phyloP scores from a whole-genome alignment of 92 coral and sea anemone genomes.

The Parazoanthus darwini region DNA sequence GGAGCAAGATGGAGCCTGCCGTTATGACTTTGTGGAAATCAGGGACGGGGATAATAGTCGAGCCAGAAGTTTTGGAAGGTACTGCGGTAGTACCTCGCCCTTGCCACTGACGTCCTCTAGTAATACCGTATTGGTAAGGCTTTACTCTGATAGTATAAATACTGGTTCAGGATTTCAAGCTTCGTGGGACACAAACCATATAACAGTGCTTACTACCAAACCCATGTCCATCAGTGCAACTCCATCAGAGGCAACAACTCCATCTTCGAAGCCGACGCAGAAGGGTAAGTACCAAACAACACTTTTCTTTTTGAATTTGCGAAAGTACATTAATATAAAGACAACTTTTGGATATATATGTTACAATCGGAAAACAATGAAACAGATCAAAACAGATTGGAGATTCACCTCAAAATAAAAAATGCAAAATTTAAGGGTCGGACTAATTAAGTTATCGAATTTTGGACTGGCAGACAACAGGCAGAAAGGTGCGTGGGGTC shows the following conservation, averaged over 20 bases:
- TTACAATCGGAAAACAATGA: too few species aligned
- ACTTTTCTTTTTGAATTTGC: too few species aligned
- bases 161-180: slow-evolving; percentile 66
- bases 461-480: too few species aligned
- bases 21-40: slow-evolving; percentile 79
- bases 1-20: slow-evolving; percentile 75
- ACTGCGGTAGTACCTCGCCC: slow-evolving; percentile 72
- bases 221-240: not conserved
- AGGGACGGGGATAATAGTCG: slow-evolving; percentile 61
- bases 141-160: slow-evolving; percentile 61
- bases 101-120: slow-evolving; percentile 62
- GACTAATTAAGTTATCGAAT: too few species aligned
- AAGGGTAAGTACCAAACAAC: not conserved
- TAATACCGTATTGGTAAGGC: slow-evolving; percentile 60
- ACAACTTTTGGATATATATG: too few species aligned
- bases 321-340: too few species aligned
- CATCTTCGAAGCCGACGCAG: not conserved
- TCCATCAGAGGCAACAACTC: not conserved
- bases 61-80: slow-evolving; percentile 57
- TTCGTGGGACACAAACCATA: slow-evolving; percentile 45
- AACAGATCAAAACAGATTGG: too few species aligned
- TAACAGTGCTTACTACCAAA: not conserved
- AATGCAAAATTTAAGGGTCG: too few species aligned
- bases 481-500: too few species aligned
- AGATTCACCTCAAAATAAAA: too few species aligned